These are phyloP conservation scores for Cercocebus atys DNA, from an alignment of 2,113 vertebrate genomes.

Conservation along the genomic window DNA sequence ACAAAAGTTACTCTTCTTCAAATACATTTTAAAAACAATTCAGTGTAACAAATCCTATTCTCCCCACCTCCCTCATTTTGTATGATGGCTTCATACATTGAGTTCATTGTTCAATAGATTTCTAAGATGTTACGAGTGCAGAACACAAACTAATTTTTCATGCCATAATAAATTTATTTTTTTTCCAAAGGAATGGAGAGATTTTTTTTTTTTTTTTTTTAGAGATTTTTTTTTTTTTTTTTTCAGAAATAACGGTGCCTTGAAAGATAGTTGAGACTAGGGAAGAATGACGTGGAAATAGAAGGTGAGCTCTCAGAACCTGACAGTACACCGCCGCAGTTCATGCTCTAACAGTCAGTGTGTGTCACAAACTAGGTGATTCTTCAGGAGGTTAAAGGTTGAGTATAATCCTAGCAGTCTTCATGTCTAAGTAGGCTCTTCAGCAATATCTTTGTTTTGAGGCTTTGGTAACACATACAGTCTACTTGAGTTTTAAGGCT, in stretches of 20 bases:
- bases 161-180: background rate
- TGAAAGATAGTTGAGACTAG: background rate
- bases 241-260: background rate
- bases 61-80: background rate
- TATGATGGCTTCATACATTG: background rate
- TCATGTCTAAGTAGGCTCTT: background rate
- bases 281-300: background rate
- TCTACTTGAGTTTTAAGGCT: background rate
- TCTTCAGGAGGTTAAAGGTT: background rate
- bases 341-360: background rate
- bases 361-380: background rate
- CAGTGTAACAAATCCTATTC: background rate
- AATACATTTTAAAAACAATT: constrained; percentile 12
- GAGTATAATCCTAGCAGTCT: background rate
- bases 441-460: background rate
- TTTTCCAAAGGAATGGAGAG: background rate
- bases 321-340: too few relatives aligned
- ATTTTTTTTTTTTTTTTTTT: background rate
- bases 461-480: background rate
- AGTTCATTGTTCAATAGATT: background rate
- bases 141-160: background rate
- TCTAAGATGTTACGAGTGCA: background rate
- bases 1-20: constrained; percentile 20
- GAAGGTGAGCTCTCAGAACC: background rate
- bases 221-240: background rate